phyloP scores from a whole-genome alignment of 1,140 invertebrate genomes.

The Drosophila funebris region DNA sequence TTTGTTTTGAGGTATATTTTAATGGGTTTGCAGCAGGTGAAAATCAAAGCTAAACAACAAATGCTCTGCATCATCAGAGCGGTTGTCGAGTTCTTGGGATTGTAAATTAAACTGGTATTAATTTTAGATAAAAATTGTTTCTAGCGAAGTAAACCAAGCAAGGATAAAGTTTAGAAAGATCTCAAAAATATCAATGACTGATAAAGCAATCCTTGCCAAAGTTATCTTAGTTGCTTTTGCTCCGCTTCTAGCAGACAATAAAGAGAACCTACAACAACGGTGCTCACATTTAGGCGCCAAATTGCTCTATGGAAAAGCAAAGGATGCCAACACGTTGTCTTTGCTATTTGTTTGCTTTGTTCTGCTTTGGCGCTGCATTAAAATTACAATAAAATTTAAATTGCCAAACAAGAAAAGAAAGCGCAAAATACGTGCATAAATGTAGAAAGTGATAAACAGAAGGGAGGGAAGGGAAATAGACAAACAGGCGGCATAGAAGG shows the following conservation, averaged over 20 bases:
- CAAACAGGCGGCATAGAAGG: constrained; percentile 20
- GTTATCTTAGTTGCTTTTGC: no score
- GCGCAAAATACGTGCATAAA: constrained; percentile 54
- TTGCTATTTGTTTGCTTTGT: constrained; percentile 46
- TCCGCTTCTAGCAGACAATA: no score
- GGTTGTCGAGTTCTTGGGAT: background rate
- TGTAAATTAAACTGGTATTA: background rate
- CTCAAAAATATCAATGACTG: no score
- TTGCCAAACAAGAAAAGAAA: constrained; percentile 51
- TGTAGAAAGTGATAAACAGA: constrained; percentile 23
- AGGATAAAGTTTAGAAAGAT: no score
- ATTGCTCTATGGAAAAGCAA: constrained; percentile 53
- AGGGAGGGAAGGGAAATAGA: constrained; percentile 5
- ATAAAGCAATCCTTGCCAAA: no score
- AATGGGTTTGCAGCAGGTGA: constrained; percentile 20
- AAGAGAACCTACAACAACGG: background rate
- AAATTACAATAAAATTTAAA: constrained; percentile 79
- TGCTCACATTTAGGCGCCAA: constrained; percentile 56
- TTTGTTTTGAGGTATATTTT: constrained; percentile 17
- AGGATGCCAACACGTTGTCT: constrained; percentile 40
- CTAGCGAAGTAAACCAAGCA: no score
- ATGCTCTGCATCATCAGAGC: background rate
- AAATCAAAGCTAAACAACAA: constrained; percentile 8
- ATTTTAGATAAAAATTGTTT: no score
- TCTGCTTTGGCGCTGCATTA: constrained; percentile 36